Evolutionary conservation across 92 coral and sea anemone species (phyloP).

Genomic region (Parazoanthus swiftii): DNA sequence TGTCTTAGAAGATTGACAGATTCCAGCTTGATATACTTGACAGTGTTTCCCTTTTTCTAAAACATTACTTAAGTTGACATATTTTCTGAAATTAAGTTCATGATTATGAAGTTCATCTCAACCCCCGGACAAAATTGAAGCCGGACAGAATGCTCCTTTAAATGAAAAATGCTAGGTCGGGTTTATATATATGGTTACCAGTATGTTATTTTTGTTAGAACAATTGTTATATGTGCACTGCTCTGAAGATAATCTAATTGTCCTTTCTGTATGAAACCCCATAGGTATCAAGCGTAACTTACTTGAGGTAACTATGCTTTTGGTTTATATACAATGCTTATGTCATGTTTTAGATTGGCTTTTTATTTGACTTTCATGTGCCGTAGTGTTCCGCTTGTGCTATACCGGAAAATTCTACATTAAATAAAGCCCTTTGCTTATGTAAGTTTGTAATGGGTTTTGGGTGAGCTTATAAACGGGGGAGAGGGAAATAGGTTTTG

Average conservation of each 20-base stretch:
- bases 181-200: not conserved
- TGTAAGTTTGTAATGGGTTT: no score
- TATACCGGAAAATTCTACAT: no score
- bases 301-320: slow-evolving; percentile 76
- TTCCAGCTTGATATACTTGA: not conserved
- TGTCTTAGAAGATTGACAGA: no score
- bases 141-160: not conserved
- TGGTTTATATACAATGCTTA: not conserved
- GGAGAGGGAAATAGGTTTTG: no score
- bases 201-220: not conserved
- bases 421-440: no score
- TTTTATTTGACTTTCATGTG: no score
- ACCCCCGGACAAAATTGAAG: not conserved
- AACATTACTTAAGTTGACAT: no score
- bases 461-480: no score
- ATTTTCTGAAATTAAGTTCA: not conserved
- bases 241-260: not conserved
- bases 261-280: not conserved
- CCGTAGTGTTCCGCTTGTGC: no score
- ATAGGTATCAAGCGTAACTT: slow-evolving; percentile 96
- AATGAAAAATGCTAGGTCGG: not conserved
- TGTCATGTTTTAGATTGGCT: no score
- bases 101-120: no score
- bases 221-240: not conserved
- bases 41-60: not conserved